Evolutionary conservation across 2,113 vertebrate genomes (phyloP), one percentile per base, ranked within the genome.

Genomic region (Acanthochromis polyacanthus): DNA sequence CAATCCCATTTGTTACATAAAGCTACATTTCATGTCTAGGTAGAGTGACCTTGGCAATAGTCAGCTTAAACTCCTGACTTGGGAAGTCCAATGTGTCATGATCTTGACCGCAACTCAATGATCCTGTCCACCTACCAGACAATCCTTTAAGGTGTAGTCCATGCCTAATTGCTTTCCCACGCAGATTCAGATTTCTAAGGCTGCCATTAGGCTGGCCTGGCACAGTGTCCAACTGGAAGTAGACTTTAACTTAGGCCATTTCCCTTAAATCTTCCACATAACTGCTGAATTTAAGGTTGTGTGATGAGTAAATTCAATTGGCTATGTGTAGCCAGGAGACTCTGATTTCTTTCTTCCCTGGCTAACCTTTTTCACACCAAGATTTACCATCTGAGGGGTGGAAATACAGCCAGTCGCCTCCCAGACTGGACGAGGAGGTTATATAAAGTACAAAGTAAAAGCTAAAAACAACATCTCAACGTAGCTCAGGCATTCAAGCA

Each of bases 371-470:
- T 79, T 82, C 55, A 76, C 23, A 64, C 58, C 52, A 50, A 61
- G 65, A 85, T 90, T 87, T 84, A 80, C 50, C 52, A 23, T 56
- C 66, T 56, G 83, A 73, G 46, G 72, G 15, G 23, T 75, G 84
- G 71, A 82, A 79, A 83, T 38, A 48, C 25, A 50, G 53, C 57
- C 56, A 57, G 66, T 65, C 38, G 19, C 64, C 62, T 32, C 22
- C 81, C 69, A 75, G 77, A 82, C 67, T 55, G 28, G 55, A 57
- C 12, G 32, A 70, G 62, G 4, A 28, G 67, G 71, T 72, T 90
- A 88, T 88, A 87, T 84, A 87, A 85, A 85, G 78, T 46, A 20
- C 71, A 32, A 56, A 62, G 75, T 73, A 66, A 78, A 87, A 74
- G 76, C 75, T 84, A 86, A 80, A 81, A 84, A 73, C 70, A 86